Percentiles rank a stretch among this genome's conserved stretches.
phyloP scores from a whole-genome alignment of 2,888 invertebrate genomes.

The Alsophila aescularia region DNA sequence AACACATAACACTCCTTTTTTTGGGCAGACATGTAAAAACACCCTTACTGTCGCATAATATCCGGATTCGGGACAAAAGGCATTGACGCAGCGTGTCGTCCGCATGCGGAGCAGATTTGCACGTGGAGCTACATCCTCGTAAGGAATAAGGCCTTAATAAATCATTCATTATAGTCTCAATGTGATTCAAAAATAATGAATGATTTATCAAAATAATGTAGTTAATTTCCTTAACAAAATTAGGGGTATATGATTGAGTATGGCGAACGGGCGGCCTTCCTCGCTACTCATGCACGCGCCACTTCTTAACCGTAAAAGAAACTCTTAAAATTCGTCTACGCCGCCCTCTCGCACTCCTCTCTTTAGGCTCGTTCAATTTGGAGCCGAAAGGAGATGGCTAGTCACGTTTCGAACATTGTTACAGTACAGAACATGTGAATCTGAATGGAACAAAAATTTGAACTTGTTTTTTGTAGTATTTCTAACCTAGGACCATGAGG shows the following conservation, averaged over 20 bases:
- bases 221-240: background rate
- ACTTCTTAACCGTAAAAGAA: constrained; percentile 72
- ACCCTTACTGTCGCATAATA: too few species aligned
- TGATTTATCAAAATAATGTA: background rate
- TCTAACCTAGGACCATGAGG: too few species aligned
- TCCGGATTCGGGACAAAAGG: too few species aligned
- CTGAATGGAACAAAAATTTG: background rate
- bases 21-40: too few species aligned
- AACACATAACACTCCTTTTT: too few species aligned
- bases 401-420: constrained; percentile 52
- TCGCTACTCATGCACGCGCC: constrained; percentile 72
- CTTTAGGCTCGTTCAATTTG: constrained; percentile 61
- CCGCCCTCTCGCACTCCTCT: constrained; percentile 62
- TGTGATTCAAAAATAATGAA: too few species aligned
- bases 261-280: constrained; percentile 32
- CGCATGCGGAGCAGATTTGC: too few species aligned
- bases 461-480: too few species aligned
- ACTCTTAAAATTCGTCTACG: constrained; percentile 76
- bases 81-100: too few species aligned
- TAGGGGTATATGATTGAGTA: constrained; percentile 29
- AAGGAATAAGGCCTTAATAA: too few species aligned
- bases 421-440: constrained; percentile 22
- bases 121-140: too few species aligned
- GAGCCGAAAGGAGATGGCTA: constrained; percentile 51
- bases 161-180: too few species aligned